Conservation (phyloP, 2,113 vertebrate genomes). For the Eira barbara region DNA sequence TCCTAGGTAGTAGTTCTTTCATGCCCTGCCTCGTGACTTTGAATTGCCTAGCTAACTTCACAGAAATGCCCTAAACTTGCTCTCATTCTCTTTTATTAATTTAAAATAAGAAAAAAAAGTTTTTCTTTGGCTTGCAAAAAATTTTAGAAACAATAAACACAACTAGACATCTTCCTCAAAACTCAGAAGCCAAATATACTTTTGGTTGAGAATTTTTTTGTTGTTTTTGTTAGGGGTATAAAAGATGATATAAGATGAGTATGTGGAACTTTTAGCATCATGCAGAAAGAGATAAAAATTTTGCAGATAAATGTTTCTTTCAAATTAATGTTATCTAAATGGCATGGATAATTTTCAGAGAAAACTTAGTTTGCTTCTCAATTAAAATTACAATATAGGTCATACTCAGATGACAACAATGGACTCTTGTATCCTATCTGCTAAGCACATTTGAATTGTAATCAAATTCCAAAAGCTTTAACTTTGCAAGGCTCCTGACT, state of each 20-base stretch:
- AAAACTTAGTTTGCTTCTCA: neutral
- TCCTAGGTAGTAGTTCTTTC: neutral
- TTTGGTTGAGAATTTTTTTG: neutral
- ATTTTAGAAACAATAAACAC: slow-evolving; percentile 63
- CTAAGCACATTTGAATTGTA: neutral
- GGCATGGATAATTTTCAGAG: neutral
- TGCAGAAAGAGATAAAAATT: neutral
- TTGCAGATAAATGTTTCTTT: neutral
- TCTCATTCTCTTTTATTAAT: slow-evolving; percentile 53
- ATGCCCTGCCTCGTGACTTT: neutral
- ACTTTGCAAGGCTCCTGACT: neutral
- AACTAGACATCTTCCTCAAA: slow-evolving; percentile 40
- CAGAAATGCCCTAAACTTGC: slow-evolving; percentile 13
- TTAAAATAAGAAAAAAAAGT: slow-evolving; percentile 54
- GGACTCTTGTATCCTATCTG: neutral
- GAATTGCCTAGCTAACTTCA: slow-evolving; percentile 10
- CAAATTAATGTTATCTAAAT: neutral
- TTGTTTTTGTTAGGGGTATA: neutral
- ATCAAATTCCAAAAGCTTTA: neutral
- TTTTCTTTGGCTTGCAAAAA: slow-evolving; percentile 42
- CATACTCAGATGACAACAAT: neutral
- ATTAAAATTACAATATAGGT: neutral
- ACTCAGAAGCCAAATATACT: slow-evolving; percentile 69
- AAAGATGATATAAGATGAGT: neutral
- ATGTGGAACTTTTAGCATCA: neutral